Base-by-base conservation (phyloP, 2,888 invertebrate genomes). In the Eupithecia dodoneata region DNA sequence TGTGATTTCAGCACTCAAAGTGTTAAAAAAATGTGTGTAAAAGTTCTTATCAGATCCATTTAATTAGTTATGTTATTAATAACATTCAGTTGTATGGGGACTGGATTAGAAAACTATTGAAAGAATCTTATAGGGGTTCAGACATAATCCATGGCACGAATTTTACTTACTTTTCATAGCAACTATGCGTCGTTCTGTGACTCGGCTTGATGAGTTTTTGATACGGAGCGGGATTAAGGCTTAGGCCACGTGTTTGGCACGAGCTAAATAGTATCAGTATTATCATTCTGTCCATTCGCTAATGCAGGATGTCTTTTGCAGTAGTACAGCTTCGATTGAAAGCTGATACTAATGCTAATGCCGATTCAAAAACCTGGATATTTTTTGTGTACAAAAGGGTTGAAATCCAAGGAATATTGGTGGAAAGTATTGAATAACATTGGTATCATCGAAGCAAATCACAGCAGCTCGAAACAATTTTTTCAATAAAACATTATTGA, bases 41-140 rank as follows among this genome's bases (percentile, higher is more conserved):
- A 30, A 12, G 10, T 63, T 63, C 18, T 2, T 63, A 12, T 30
- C 55, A 55, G 49, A 49, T 15, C 15, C 15, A 49, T n/a, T n/a
- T 9, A 59, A 18, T 63, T 63, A 18, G n/a, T 18, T 18, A 18
- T 10, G 18, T 75, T 91, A 91, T 92, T 92, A 92, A 92, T 92
- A 93, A 89, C 87, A 87, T 82, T 72, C 79, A 87, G 87, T 87
- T 86, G 86, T 86, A 83, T 80, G 80, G 82, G 88, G 55, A 2
- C 30, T 55, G 55, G 92, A 91, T 93, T 93, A 91, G 86, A 83
- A 90, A 92, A 92, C 90, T 91, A 88, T 87, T 85, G 83, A 84
- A 83, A 81, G 91, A 92, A 91, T 86, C 91, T 78, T 92, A 91
- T 82, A 87, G 75, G 82, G 86, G 90, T 91, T 91, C 89, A 92